Percentiles rank a stretch among this genome's conserved stretches.
These are phyloP conservation scores for Tolypeutes matacus DNA, from an alignment of 2,797 vertebrate species.

Conservation along the genomic window DNA sequence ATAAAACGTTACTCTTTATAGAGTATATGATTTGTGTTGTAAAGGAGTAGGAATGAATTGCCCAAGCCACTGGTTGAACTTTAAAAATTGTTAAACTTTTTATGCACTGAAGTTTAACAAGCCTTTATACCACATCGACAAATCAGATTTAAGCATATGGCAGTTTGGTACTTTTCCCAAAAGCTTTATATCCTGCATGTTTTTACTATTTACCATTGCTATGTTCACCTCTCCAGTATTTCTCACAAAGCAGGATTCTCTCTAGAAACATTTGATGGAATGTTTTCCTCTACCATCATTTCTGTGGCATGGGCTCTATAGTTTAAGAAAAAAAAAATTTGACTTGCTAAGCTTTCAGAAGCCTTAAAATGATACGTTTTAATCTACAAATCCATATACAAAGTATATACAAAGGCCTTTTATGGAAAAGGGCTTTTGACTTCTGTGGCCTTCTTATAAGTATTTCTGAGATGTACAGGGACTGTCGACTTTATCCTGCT, in stretches of 20 bases:
- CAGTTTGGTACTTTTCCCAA: slow-evolving; percentile 2
- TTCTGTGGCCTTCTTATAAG: slow-evolving; percentile 75
- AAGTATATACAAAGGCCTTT: slow-evolving; percentile 76
- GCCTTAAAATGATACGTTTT: slow-evolving; percentile 77
- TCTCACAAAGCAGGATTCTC: slow-evolving; percentile 33
- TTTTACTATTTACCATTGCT: background rate
- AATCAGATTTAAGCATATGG: slow-evolving; percentile 64
- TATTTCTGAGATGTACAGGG: slow-evolving; percentile 65
- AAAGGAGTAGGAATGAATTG: slow-evolving; percentile 84
- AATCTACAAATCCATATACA: slow-evolving; percentile 80
- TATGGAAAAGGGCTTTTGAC: slow-evolving; percentile 75
- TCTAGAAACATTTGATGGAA: slow-evolving; percentile 56
- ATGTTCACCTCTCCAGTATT: background rate
- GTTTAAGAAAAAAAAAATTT: slow-evolving; percentile 59
- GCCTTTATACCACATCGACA: background rate
- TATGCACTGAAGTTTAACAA: slow-evolving; percentile 41
- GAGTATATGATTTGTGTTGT: slow-evolving; percentile 61
- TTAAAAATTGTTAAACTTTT: background rate
- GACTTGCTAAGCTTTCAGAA: slow-evolving; percentile 68
- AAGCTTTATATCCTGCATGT: slow-evolving; percentile 51
- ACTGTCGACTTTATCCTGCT: slow-evolving; percentile 59
- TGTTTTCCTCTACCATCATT: slow-evolving; percentile 61
- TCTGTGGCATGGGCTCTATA: slow-evolving; percentile 47
- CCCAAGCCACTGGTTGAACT: slow-evolving; percentile 43
- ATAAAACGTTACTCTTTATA: slow-evolving; percentile 65